Evolutionary conservation across 2,797 vertebrate genomes (phyloP), one percentile per base, ranked within the genome.

Genomic region (Coreius guichenoti): DNA sequence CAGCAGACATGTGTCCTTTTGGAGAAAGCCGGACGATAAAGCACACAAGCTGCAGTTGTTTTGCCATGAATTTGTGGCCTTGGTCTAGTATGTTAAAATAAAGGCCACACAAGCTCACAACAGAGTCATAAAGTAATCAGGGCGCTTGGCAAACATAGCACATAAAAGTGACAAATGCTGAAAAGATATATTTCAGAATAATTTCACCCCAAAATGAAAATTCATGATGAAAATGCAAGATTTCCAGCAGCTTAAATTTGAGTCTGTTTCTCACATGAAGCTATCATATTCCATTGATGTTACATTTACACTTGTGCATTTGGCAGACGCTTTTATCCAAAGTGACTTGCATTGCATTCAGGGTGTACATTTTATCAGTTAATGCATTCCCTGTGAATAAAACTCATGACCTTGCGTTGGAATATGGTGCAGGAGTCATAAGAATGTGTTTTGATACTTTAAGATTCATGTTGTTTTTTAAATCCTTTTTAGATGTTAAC

Each of bases 31-130:
- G 63, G 77, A 79, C 6, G 58, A 79, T 65, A 78, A 78, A 61
- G 23, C 23, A 78, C 54, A 78, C 54, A 61, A 61, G 75, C 51
- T 78, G 75, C 56, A 3, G 76, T 61, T 61, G 76, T 83, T 65
- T 74, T 33, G 76, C 26, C 43, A 84, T 87, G 81, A 91, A 86
- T 88, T 54, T 23, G 70, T 85, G 56, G 80, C 82, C 84, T 74
- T 45, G 85, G 73, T 74, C 39, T 81, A 80, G 83, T 80, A 58
- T 5, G 47, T 33, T 73, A 17, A 49, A 19, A 73, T 49, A 26
- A 73, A 73, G 26, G 61, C 26, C 26, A 29, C 13, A 63, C 0
- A 16, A 29, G 8, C n/a, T 8, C n/a, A 45, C 23, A 47, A 2
- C 33, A 39, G 26, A 75, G n/a, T 14, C 13, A 14, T 63, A 3